These are phyloP conservation scores for Melanaphis sacchari DNA, from an alignment of 1,140 invertebrate genomes.

Conservation along the genomic window DNA sequence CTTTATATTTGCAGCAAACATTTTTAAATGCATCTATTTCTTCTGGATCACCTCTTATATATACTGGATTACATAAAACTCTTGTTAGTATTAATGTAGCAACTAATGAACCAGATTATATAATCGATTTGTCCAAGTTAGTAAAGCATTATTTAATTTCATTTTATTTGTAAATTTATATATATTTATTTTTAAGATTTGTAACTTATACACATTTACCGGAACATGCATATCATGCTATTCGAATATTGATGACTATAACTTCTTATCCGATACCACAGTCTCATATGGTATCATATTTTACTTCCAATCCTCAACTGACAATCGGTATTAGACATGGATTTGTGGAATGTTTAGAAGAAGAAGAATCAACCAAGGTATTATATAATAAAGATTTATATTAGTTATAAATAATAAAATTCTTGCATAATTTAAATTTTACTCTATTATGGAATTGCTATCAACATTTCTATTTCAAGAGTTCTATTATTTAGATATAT, in stretches of 20 bases:
- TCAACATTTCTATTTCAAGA: no score
- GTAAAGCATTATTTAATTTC: neutral
- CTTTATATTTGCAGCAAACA: conserved; percentile 71
- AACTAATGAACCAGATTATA: conserved; percentile 78
- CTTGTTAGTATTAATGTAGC: conserved; percentile 81
- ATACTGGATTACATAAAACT: conserved; percentile 79
- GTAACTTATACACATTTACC: conserved; percentile 76
- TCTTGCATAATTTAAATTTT: no score
- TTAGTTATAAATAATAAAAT: no score
- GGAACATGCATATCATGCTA: conserved; percentile 74
- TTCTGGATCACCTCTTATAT: conserved; percentile 69
- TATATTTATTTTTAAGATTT: conserved; percentile 63
- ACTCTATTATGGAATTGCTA: no score
- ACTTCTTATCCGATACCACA: conserved; percentile 73
- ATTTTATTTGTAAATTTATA: neutral
- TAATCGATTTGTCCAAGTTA: conserved; percentile 78
- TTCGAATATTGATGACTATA: conserved; percentile 74
- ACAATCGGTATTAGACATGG: conserved; percentile 74
- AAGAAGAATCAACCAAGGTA: conserved; percentile 67
- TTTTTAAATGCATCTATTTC: conserved; percentile 72
- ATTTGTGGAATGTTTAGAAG: conserved; percentile 88
- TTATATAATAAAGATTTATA: neutral
- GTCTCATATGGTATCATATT: conserved; percentile 75
- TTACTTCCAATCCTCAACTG: conserved; percentile 69
- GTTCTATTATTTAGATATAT: no score